Evolutionary conservation across 2,797 vertebrate genomes (phyloP).

Genomic region (Morelia viridis): DNA sequence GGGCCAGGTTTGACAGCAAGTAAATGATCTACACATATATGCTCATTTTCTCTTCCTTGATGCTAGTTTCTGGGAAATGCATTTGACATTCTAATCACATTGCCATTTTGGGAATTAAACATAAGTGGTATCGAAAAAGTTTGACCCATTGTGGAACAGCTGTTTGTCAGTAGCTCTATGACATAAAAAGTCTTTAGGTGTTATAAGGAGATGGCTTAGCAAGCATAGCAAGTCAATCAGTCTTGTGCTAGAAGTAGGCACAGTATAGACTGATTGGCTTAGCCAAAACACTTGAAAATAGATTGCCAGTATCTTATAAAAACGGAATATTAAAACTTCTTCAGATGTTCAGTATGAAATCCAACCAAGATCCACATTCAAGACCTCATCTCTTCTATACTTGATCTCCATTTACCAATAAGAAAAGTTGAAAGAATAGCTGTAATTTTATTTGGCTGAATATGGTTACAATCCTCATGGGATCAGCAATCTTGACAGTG

Average conservation of each 20-base stretch:
- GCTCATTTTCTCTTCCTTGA: not conserved
- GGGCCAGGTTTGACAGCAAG: slow-evolving; percentile 29
- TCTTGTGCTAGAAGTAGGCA: slow-evolving; percentile 1
- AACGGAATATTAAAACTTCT: not conserved
- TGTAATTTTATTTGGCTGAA: not conserved
- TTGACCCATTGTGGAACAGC: slow-evolving; percentile 9
- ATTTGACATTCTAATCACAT: slow-evolving; percentile 14
- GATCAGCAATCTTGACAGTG: not conserved
- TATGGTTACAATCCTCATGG: not conserved
- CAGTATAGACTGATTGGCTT: not conserved
- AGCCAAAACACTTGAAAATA: slow-evolving; percentile 27
- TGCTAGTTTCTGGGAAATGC: slow-evolving; percentile 20
- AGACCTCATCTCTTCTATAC: not conserved
- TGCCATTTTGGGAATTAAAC: slow-evolving; percentile 14
- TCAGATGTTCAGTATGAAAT: not conserved
- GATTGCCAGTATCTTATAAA: not conserved
- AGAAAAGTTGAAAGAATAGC: not conserved
- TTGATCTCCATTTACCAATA: not conserved
- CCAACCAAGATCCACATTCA: not conserved
- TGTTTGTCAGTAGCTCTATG: not conserved
- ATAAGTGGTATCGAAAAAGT: not conserved
- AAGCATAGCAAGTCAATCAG: slow-evolving; percentile 16
- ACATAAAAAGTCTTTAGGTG: slow-evolving; percentile 7
- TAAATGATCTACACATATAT: slow-evolving; percentile 27
- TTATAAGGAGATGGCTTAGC: not conserved